phyloP scores from a whole-genome alignment of 2,113 vertebrate species.

The Oncorhynchus tshawytscha region DNA sequence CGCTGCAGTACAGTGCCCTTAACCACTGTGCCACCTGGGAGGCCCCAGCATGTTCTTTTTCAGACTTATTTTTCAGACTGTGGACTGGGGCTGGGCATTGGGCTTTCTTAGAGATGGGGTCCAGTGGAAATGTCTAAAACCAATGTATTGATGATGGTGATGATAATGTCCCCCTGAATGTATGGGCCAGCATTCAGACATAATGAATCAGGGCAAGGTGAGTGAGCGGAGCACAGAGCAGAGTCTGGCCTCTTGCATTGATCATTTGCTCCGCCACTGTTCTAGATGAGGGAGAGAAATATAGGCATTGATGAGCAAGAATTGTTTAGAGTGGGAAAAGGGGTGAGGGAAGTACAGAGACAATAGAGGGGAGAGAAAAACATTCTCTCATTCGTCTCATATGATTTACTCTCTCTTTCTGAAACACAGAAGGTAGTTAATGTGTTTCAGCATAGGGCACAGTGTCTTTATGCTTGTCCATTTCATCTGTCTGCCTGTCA shows the following conservation, averaged over 20 bases:
- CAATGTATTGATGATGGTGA: neutral
- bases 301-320: neutral
- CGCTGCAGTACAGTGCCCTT: too few species aligned
- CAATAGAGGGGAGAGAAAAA: neutral
- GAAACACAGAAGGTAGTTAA: neutral
- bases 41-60: too few species aligned
- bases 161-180: neutral
- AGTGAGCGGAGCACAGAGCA: neutral
- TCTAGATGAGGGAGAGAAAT: neutral
- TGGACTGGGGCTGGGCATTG: neutral
- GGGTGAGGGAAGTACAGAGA: neutral
- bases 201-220: constrained; percentile 2
- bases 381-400: too few species aligned
- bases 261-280: constrained; percentile 2
- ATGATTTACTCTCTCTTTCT: neutral
- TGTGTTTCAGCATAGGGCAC: neutral
- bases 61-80: too few species aligned
- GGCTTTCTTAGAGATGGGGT: neutral
- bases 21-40: too few species aligned
- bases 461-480: too few species aligned
- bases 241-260: constrained; percentile 7
- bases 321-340: neutral
- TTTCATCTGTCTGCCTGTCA: neutral
- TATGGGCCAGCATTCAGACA: neutral
- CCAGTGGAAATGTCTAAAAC: neutral